These are phyloP conservation scores for Callocephalon fimbriatum DNA, from an alignment of 2,113 vertebrate species.

Conservation along the genomic window DNA sequence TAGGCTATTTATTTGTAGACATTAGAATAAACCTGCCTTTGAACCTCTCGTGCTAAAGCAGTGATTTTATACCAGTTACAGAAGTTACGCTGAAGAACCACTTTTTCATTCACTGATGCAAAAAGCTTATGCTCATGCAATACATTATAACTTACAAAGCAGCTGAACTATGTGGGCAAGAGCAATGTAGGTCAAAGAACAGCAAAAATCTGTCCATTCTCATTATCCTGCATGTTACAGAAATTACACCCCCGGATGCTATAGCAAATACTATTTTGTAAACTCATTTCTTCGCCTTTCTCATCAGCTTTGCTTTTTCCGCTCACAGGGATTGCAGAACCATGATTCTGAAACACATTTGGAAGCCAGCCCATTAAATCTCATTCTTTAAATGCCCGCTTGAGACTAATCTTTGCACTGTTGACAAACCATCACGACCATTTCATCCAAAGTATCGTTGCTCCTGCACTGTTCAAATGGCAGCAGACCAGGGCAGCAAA, in stretches of 20 bases:
- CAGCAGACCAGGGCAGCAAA: not conserved
- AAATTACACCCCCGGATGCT: not conserved
- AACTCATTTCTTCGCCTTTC: not conserved
- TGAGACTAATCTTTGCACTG: not conserved
- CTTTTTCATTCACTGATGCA: not conserved
- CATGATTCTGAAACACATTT: not conserved
- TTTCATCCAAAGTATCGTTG: not conserved
- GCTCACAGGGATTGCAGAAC: not conserved
- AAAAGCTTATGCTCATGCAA: not conserved
- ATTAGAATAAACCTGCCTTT: not conserved
- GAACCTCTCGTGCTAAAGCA: not conserved
- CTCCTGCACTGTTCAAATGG: not conserved
- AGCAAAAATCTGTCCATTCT: not conserved
- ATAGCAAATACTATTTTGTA: not conserved
- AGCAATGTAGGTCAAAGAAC: not conserved
- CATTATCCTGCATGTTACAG: not conserved
- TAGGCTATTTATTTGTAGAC: not conserved
- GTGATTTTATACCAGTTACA: rapidly evolving
- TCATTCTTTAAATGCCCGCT: not conserved
- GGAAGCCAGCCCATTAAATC: not conserved
- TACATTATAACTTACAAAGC: rapidly evolving
- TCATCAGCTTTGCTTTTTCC: not conserved
- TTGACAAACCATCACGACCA: not conserved
- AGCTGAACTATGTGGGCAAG: not conserved
- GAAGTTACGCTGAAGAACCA: not conserved